phyloP scores from a whole-genome alignment of 2,797 vertebrate species.

The Gallirallus australis region DNA sequence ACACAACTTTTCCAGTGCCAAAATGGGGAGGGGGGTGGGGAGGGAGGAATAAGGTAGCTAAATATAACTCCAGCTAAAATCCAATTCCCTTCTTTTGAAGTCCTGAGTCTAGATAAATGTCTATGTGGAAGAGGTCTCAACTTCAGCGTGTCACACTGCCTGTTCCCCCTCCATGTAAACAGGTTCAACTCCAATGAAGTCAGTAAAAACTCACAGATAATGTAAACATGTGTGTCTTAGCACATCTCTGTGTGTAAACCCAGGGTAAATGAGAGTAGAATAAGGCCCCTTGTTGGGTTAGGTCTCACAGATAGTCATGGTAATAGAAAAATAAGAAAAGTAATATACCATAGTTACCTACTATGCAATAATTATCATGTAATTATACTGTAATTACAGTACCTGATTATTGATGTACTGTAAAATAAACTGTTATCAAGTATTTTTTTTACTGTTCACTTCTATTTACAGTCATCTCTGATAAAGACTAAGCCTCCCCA shows the following conservation, averaged over 20 bases:
- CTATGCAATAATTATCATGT: slow-evolving; percentile 27
- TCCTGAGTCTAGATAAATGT: not conserved
- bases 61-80: slow-evolving; percentile 26
- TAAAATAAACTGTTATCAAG: slow-evolving; percentile 59
- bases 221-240: not conserved
- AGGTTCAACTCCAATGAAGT: not conserved
- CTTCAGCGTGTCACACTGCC: not conserved
- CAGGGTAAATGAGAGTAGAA: not conserved
- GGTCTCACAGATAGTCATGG: not conserved
- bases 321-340: slow-evolving; percentile 8
- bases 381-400: slow-evolving; percentile 62
- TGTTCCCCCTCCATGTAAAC: not conserved
- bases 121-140: not conserved
- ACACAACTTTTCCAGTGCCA: not conserved
- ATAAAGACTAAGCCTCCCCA: slow-evolving; percentile 64
- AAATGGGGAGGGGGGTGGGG: not conserved
- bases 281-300: not conserved
- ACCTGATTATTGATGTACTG: slow-evolving; percentile 57
- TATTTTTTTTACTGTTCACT: slow-evolving; percentile 51
- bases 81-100: not conserved
- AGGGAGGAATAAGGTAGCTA: not conserved
- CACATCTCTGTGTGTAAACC: not conserved
- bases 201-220: not conserved
- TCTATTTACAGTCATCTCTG: slow-evolving; percentile 66
- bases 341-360: slow-evolving; percentile 21